Evolutionary conservation across 2,113 vertebrate species (phyloP).

Genomic region (Otis tarda): DNA sequence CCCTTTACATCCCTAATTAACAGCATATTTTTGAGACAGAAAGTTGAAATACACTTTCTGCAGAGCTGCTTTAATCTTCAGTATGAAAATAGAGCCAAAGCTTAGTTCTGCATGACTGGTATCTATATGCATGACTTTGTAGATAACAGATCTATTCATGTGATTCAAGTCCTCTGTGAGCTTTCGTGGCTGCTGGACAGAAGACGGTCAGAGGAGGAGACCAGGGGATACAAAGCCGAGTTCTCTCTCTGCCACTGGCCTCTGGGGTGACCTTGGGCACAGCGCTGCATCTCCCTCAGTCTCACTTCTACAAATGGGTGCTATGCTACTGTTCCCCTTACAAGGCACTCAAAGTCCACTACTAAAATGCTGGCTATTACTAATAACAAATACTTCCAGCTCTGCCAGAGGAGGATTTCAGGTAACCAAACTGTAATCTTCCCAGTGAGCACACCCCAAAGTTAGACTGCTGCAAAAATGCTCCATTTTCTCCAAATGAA

Average conservation of each 20-base stretch:
- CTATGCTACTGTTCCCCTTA: neutral
- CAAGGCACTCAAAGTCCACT: neutral
- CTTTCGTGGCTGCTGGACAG: neutral
- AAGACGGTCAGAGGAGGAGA: neutral
- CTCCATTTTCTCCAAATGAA: neutral
- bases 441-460: neutral
- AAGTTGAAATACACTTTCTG: slow-evolving; percentile 58
- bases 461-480: neutral
- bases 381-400: neutral
- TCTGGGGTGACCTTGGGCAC: neutral
- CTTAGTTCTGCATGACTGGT: slow-evolving; percentile 39
- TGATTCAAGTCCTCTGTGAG: neutral
- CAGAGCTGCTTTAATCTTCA: slow-evolving; percentile 49
- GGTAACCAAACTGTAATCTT: neutral
- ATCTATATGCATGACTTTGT: slow-evolving; percentile 17
- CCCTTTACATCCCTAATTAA: slow-evolving; percentile 62
- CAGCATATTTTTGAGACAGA: slow-evolving; percentile 59
- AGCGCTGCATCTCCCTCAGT: neutral
- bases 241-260: neutral
- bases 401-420: neutral
- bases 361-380: neutral
- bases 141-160: neutral
- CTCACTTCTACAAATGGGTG: neutral
- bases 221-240: neutral
- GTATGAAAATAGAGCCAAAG: slow-evolving; percentile 16